Percentiles rank a stretch among this genome's conserved stretches.
phyloP scores from a whole-genome alignment of 1,140 invertebrate genomes.

The Drosophila baimaii region DNA sequence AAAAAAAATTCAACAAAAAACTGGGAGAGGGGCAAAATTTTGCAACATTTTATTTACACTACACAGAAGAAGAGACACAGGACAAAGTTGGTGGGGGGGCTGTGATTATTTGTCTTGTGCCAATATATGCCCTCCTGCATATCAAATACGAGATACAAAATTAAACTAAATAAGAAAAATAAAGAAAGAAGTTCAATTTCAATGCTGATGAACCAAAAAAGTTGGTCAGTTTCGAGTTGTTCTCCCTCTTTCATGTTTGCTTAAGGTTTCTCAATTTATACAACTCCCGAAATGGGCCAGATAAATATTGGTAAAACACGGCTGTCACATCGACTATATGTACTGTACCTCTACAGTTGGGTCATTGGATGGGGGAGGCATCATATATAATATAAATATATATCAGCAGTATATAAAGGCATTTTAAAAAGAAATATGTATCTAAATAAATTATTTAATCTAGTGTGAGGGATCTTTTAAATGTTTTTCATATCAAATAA shows the following conservation, averaged over 20 bases:
- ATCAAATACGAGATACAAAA: slow-evolving; percentile 42
- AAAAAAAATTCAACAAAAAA: slow-evolving; percentile 14
- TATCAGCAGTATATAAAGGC: not conserved
- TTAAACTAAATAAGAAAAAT: slow-evolving; percentile 29
- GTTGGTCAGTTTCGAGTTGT: slow-evolving; percentile 13
- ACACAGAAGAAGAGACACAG: slow-evolving; percentile 27
- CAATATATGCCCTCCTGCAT: slow-evolving; percentile 58
- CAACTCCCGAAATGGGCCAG: slow-evolving; percentile 32
- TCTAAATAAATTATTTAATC: not conserved
- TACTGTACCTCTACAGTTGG: not conserved
- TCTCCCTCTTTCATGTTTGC: slow-evolving; percentile 30
- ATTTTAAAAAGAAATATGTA: not conserved
- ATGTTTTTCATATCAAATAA: too few species aligned
- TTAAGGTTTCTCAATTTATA: slow-evolving; percentile 23
- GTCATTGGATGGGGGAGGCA: not conserved
- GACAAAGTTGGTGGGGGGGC: slow-evolving; percentile 15
- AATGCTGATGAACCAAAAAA: slow-evolving; percentile 52
- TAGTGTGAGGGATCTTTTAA: too few species aligned
- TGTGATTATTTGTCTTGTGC: slow-evolving; percentile 56
- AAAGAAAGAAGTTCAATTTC: slow-evolving; percentile 38
- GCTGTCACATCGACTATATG: not conserved
- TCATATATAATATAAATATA: not conserved
- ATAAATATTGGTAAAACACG: slow-evolving; percentile 29
- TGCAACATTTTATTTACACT: slow-evolving; percentile 55
- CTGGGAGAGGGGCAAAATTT: slow-evolving; percentile 21